Evolutionary conservation across 2,888 invertebrate genomes (phyloP), one percentile per base, ranked within the genome.

Genomic region (Noctua janthina): DNA sequence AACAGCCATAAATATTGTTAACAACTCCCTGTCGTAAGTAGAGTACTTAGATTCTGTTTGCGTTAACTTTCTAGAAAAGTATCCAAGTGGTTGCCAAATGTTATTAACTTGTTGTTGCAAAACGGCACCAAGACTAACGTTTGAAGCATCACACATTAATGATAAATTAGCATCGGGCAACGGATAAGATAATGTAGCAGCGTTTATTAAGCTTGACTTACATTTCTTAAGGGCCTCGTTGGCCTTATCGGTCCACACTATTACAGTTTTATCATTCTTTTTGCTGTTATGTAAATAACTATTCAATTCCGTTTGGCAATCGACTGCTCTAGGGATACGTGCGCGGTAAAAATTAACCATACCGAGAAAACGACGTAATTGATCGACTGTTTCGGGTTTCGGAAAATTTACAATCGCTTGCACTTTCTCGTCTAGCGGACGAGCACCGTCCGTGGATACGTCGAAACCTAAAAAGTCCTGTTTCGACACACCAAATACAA

Each of bases 21-120:
- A 29, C 29, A 29, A 29, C 29, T 29, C 29, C 29, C 29, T 29
- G 29, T 29, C 29, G 29, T 29, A 29, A 29, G 29, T 29, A 29
- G 29, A 29, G 29, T 29, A 29, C 29, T 29, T 29, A 29, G 29
- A 29, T 29, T 29, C 29, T 29, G 29, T 29, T 29, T 29, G 29
- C 29, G 29, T 29, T 29, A 29, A 29, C 29, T 29, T 29, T 29
- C 29, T 29, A 29, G 29, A 29, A 29, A 29, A 29, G 29, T 29
- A 29, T 29, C 29, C 29, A 4, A 87, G 66, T n/a, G 82, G 83
- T 43, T 75, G 75, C 83, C 85, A 85, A 6, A 2, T 72, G 7
- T 35, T 35, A 17, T 77, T 29, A 7, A 72, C 62, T 23, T 62
- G 68, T 84, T 95, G 94, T 67, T 95, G 93, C 13, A 95, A 72